phyloP scores from a whole-genome alignment of 2,888 invertebrate species.

The Chelonus formosanus region DNA sequence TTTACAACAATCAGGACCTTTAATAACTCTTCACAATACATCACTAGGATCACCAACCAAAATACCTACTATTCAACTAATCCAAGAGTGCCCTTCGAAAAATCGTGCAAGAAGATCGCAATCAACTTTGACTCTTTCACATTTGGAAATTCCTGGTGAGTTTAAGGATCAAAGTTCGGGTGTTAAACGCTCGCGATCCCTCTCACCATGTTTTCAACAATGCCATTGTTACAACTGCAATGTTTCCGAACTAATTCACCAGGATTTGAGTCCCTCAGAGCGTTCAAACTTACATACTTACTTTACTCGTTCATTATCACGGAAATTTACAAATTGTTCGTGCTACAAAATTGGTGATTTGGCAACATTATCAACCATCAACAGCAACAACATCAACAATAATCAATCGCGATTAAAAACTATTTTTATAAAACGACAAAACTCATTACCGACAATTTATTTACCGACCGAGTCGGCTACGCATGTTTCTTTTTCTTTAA shows the following conservation, averaged over 20 bases:
- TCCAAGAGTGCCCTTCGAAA: conserved; percentile 1
- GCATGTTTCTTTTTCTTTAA: conserved; percentile 18
- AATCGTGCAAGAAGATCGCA: conserved; percentile 57
- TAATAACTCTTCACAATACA: conserved; percentile 51
- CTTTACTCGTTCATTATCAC: conserved; percentile 54
- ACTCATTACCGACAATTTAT: conserved; percentile 20
- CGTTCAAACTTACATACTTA: conserved; percentile 54
- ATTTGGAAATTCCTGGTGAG: conserved; percentile 32
- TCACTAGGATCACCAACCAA: conserved; percentile 48
- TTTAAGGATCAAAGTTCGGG: conserved; percentile 1
- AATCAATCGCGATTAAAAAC: background rate
- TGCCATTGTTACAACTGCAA: conserved; percentile 59
- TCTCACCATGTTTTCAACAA: conserved; percentile 46
- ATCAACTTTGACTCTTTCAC: conserved; percentile 54
- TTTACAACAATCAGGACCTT: conserved; percentile 38
- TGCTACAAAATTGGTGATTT: conserved; percentile 43
- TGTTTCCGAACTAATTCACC: conserved; percentile 55
- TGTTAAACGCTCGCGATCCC: conserved; percentile 49
- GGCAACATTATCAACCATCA: background rate
- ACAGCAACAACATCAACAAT: background rate
- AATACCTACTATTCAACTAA: conserved; percentile 30
- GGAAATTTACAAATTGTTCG: conserved; percentile 55
- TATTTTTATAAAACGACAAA: background rate
- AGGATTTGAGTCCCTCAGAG: conserved; percentile 53
- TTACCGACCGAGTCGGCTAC: conserved; percentile 24